phyloP scores from a whole-genome alignment of 2,113 vertebrate species.

The Dipodomys ordii region DNA sequence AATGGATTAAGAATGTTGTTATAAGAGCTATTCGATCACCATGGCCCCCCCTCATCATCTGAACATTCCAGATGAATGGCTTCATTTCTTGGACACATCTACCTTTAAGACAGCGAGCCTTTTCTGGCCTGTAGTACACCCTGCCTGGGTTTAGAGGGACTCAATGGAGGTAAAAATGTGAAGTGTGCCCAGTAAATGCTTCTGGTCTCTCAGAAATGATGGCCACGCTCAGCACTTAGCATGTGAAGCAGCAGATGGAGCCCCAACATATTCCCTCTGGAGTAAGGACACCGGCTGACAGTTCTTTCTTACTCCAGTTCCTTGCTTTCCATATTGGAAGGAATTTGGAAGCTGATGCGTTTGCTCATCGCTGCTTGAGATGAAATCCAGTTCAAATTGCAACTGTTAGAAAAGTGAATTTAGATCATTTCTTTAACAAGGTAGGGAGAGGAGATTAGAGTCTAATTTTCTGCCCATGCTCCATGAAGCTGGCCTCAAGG shows the following conservation, averaged over 20 bases:
- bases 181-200: background rate
- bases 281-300: background rate
- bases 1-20: background rate
- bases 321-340: background rate
- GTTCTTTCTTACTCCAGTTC: conserved; percentile 23
- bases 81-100: background rate
- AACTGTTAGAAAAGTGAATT: conserved; percentile 46
- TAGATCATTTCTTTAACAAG: conserved; percentile 50
- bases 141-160: background rate
- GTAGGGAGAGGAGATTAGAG: conserved; percentile 62
- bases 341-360: background rate
- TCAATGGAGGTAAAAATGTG: conserved; percentile 11
- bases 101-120: background rate
- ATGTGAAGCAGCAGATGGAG: background rate
- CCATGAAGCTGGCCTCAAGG: background rate
- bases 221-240: background rate
- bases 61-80: background rate
- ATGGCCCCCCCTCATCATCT: background rate
- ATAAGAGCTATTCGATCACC: background rate
- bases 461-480: conserved; percentile 62
- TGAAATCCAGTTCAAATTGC: background rate
- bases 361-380: conserved; percentile 24
- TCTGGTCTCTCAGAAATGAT: conserved; percentile 52
- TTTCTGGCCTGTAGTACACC: background rate
- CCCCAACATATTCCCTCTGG: rapidly evolving